Evolutionary conservation across 1,140 invertebrate genomes (phyloP).

Genomic region (Drosophila rhopaloa): DNA sequence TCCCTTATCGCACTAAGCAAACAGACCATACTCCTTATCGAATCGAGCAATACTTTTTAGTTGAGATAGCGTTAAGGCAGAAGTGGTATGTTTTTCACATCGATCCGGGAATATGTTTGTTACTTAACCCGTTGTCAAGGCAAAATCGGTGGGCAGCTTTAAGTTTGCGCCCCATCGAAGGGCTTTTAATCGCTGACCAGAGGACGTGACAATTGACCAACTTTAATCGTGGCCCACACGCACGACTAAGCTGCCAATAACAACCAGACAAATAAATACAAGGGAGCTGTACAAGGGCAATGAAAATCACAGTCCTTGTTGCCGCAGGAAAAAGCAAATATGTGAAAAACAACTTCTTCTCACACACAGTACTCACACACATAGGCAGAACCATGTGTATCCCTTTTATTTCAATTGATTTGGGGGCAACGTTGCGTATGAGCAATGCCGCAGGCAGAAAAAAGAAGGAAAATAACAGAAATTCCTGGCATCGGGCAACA

Average conservation of each 20-base stretch:
- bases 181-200: conserved; percentile 9
- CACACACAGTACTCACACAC: background rate
- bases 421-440: conserved; percentile 52
- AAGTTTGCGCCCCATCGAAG: background rate
- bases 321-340: conserved; percentile 33
- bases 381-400: conserved; percentile 29
- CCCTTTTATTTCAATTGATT: conserved; percentile 76
- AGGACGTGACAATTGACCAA: conserved; percentile 74
- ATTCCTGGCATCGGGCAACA: conserved; percentile 43
- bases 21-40: background rate
- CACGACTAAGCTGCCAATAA: conserved; percentile 34
- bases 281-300: conserved; percentile 29
- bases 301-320: conserved; percentile 46
- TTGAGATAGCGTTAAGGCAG: background rate
- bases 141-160: conserved; percentile 2
- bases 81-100: conserved; percentile 8
- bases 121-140: conserved; percentile 41
- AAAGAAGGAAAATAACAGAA: conserved; percentile 26
- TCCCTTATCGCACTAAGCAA: conserved; percentile 5
- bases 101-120: conserved; percentile 36
- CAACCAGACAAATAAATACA: conserved; percentile 52
- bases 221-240: conserved; percentile 44
- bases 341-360: conserved; percentile 40
- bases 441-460: conserved; percentile 40
- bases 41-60: background rate